Base-by-base conservation (phyloP, 1,140 invertebrate genomes). In the Aporrectodea caliginosa region DNA sequence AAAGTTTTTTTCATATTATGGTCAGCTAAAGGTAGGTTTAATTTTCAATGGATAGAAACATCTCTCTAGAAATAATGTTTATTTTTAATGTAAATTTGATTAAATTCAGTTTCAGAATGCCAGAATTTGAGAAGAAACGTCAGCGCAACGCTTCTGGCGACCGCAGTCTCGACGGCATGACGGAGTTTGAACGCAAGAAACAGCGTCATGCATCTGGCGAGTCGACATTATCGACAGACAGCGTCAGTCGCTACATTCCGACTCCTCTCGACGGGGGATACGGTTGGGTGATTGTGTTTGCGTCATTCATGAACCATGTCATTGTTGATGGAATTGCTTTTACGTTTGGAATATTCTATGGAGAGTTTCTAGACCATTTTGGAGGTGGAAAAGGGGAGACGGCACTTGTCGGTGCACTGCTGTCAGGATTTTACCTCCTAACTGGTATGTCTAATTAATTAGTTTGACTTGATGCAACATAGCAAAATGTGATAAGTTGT, bases 271-370 rank as follows among this genome's bases (percentile, higher is more conserved):
- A 94, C 83, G 94, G 94, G 31, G 94, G 94, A 33, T 96, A 78
- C 90, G 95, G 84, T 89, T 96, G 76, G 93, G 92, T 86, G 90
- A 91, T 86, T 0, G 94, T 97, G 0, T 85, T 92, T 1, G 92
- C 94, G 0, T 93, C 94, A 0, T 96, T 97, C 83, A 91, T 96
- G 88, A 93, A 95, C 74, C 96, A 96, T 86, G 90, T 97, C 31
- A 96, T 97, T 82, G 94, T 95, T n/a, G 96, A 98, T 87, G 96
- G 96, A 30, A 92, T 98, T 14, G 94, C 94, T 35, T 96, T 97
- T 85, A 95, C 95, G 0, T 98, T 97, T 88, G 96, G 96, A 0
- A 89, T 97, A 0, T 90, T 98, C 16, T 94, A 95, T 83, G 92
- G 94, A 0, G 93, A 97, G 84, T 94, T 98, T 84, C 88, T 95